Evolutionary conservation across 2,797 vertebrate genomes (phyloP).

Genomic region (Basileuterus tristriatus): DNA sequence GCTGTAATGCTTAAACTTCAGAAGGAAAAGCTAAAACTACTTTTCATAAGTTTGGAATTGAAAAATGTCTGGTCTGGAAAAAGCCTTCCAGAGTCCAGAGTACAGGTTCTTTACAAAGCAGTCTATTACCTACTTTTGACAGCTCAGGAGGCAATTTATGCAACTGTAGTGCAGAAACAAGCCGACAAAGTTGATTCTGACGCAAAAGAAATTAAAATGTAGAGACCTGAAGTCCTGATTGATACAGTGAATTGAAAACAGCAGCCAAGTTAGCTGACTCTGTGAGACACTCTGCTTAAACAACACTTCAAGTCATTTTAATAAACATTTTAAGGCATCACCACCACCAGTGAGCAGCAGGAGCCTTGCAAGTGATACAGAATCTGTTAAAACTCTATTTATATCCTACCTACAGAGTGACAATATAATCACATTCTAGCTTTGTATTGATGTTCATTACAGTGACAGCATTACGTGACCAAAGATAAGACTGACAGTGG

Average conservation of each 20-base stretch:
- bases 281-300: slow-evolving; percentile 10
- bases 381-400: slow-evolving; percentile 46
- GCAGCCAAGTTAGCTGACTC: slow-evolving; percentile 29
- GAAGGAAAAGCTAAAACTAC: not conserved
- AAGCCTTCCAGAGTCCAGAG: not conserved
- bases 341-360: slow-evolving; percentile 28
- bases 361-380: not conserved
- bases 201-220: slow-evolving; percentile 43
- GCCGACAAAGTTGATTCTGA: slow-evolving; percentile 2
- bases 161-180: slow-evolving; percentile 6
- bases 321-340: slow-evolving; percentile 50
- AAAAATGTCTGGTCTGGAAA: not conserved
- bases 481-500: not conserved
- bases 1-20: not conserved
- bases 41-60: not conserved
- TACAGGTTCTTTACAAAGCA: not conserved
- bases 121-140: slow-evolving; percentile 9
- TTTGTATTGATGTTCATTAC: not conserved
- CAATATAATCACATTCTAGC: slow-evolving; percentile 11
- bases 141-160: slow-evolving; percentile 36
- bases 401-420: slow-evolving; percentile 22
- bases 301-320: slow-evolving; percentile 43
- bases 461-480: not conserved
- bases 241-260: slow-evolving; percentile 39
- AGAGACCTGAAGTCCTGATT: slow-evolving; percentile 44